Percentiles rank a stretch among this genome's conserved stretches.
Evolutionary conservation across 2,797 vertebrate genomes (phyloP).

Genomic region (Paedocypris micromegethes): DNA sequence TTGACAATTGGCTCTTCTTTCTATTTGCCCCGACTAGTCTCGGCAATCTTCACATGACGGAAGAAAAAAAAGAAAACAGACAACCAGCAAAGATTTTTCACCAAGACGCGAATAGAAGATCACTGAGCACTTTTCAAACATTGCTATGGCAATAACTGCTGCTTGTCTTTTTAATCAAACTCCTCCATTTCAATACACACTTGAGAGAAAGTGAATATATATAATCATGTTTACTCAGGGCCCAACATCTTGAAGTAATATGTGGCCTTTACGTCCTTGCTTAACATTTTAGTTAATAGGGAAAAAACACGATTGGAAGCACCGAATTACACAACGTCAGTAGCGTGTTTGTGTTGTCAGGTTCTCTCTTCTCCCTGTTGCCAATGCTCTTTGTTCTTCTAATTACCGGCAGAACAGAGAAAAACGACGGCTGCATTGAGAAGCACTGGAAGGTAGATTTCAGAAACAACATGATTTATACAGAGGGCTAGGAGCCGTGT

Average conservation of each 20-base stretch:
- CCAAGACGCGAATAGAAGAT: slow-evolving; percentile 11
- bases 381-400: slow-evolving; percentile 38
- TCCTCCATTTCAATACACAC: slow-evolving; percentile 11
- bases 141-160: slow-evolving; percentile 1
- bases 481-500: slow-evolving; percentile 37
- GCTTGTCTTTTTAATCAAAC: background rate
- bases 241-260: slow-evolving; percentile 3
- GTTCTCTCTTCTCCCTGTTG: slow-evolving; percentile 40
- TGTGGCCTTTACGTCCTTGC: background rate
- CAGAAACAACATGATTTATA: slow-evolving; percentile 36
- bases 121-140: background rate
- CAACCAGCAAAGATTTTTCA: slow-evolving; percentile 6
- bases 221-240: background rate
- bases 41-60: slow-evolving; percentile 1
- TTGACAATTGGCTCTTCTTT: slow-evolving; percentile 15
- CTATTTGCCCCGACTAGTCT: slow-evolving; percentile 8
- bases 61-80: slow-evolving; percentile 6
- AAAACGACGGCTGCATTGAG: slow-evolving; percentile 20
- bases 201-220: slow-evolving; percentile 7
- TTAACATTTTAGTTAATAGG: slow-evolving; percentile 20
- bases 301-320: slow-evolving; percentile 18
- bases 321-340: slow-evolving; percentile 26
- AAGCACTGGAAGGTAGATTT: slow-evolving; percentile 36
- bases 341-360: slow-evolving; percentile 6
- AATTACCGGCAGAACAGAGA: slow-evolving; percentile 30